A percentile compares a stretch with the other conserved stretches of the same genome.
These are phyloP conservation scores for Azemiops feae DNA, from an alignment of 2,113 vertebrate genomes.

Conservation along the genomic window DNA sequence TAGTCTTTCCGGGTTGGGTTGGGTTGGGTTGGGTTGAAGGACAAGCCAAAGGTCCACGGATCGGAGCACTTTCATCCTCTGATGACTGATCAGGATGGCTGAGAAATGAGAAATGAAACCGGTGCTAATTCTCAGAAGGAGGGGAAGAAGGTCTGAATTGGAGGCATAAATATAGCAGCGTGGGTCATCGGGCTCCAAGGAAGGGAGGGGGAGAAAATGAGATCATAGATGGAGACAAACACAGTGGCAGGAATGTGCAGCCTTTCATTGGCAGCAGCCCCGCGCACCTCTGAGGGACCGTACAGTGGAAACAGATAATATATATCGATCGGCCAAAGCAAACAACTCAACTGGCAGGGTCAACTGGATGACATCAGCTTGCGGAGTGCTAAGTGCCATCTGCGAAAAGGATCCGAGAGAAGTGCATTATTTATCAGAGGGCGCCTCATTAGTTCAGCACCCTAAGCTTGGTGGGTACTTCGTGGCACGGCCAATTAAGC, in stretches of 20 bases:
- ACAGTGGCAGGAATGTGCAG: accelerated
- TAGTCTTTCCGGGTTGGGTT: neutral
- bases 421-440: neutral
- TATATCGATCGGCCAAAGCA: neutral
- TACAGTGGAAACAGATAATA: accelerated
- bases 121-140: neutral
- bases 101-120: neutral
- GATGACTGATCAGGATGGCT: too few relatives aligned
- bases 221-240: accelerated
- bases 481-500: neutral
- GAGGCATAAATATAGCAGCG: neutral
- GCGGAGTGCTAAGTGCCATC: accelerated
- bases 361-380: neutral
- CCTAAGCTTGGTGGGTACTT: neutral
- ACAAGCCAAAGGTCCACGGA: neutral
- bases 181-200: neutral
- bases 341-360: accelerated
- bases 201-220: neutral
- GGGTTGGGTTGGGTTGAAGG: neutral
- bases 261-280: neutral
- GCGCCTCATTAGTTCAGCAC: neutral
- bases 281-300: accelerated
- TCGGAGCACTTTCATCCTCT: too few relatives aligned
- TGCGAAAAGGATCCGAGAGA: neutral
- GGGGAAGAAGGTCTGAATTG: neutral